Base-by-base conservation (phyloP, 2,888 invertebrate genomes). In the Polyommatus icarus region DNA sequence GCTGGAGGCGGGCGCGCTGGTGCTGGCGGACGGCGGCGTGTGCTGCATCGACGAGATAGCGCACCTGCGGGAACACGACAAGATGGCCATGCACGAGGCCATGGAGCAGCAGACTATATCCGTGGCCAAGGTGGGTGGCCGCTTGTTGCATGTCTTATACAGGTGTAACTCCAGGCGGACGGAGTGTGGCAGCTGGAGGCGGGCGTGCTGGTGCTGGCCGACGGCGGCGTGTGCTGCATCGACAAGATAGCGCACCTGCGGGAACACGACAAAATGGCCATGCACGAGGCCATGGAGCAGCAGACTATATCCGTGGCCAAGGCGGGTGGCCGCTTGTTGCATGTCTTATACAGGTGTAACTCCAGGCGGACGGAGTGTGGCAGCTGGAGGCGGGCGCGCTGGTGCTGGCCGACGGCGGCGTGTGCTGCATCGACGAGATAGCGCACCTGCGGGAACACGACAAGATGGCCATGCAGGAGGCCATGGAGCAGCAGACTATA, bases 91-190 rank as follows among this genome's bases (percentile, higher is more conserved):
- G 82, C 98, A 98, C 85, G 98, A 98, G 91, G 98, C 98, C 0
- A 98, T 98, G 98, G 98, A 98, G 87, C 98, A 98, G 85, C 98
- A 98, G 90, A 98, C 97, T 0, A 97, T 98, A 81, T 98, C 98
- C 83, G 97, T 98, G 50, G 98, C 98, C 7, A 98, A 98, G 95
- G 97, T 97, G 20, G n/a, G n/a, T 57, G 5, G 32, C 32, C 32
- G 32, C 32, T 32, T 32, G 32, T 54, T 54, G 18, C 24, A 24
- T 36, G 36, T 36, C 36, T 15, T 29, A 67, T 12, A 29, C 6
- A 7, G 7, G n/a, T 61, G 1, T 40, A 29, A 24, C 24, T 36
- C 20, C 24, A 98, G 97, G 98, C 98, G 91, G 96, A 96, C 81
- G 98, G 98, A 2, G 97, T 97, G 87, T 98, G 98, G 98, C 97